Evolutionary conservation across 2,797 vertebrate species (phyloP).

Genomic region (Falco columbarius): DNA sequence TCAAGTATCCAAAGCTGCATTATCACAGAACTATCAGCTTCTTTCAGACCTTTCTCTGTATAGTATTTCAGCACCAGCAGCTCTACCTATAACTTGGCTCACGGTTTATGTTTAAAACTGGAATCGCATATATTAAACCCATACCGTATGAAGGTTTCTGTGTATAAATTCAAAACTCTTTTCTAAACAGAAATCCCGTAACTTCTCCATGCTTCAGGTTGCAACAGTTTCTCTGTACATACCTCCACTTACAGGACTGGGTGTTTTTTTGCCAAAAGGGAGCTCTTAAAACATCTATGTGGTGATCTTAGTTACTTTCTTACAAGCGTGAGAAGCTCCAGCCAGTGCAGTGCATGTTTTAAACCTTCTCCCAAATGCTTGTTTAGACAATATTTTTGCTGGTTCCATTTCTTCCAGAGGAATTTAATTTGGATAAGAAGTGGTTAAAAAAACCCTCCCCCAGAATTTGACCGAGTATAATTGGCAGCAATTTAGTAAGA

Average conservation of each 20-base stretch:
- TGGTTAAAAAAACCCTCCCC: neutral
- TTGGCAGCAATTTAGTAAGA: neutral
- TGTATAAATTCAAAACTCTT: neutral
- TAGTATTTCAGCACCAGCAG: slow-evolving; percentile 39
- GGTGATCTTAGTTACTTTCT: neutral
- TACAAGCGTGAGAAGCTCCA: neutral
- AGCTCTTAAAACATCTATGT: neutral
- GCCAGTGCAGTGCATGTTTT: neutral
- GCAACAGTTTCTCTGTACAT: neutral
- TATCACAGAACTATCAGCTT: slow-evolving; percentile 33
- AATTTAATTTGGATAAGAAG: neutral
- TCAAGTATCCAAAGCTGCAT: neutral
- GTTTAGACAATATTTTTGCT: neutral
- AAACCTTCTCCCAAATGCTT: neutral
- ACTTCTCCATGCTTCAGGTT: neutral
- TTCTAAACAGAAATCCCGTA: slow-evolving; percentile 10
- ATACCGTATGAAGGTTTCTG: neutral
- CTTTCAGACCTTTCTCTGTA: neutral
- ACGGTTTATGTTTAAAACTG: neutral
- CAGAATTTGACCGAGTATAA: neutral
- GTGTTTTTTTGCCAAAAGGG: neutral
- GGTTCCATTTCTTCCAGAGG: neutral
- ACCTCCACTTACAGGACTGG: neutral
- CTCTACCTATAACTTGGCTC: neutral
- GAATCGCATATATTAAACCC: neutral